Base-by-base conservation (phyloP, 1,140 invertebrate species). In the Aphelenchoides fujianensis region DNA sequence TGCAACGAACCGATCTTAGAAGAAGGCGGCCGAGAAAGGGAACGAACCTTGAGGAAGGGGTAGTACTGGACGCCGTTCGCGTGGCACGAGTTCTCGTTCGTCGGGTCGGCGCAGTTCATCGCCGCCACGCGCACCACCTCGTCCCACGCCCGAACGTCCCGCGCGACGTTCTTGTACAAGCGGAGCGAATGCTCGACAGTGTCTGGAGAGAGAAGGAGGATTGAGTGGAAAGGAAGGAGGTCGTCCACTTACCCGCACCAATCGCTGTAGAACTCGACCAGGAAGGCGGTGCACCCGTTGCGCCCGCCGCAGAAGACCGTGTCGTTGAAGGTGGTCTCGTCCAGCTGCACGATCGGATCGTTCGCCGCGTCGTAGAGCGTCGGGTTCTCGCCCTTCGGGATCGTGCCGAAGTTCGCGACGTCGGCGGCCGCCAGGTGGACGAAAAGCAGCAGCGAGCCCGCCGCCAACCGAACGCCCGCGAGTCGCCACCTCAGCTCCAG, bases 191-290 rank as follows among this genome's bases (percentile, higher is more conserved):
- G 79, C 76, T 30, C 52, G 27, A 48, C 12, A 53, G 52, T 53
- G 52, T 53, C 27, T 27, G 2, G 27, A 53, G 2, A 23, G 52
- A 19, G 52, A 53, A 19, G 52, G 12, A 12, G n/a, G 12, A 12
- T 48, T 48, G 41, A 12, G 12, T 12, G 41, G 41, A 48, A 48
- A 48, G n/a, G 12, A 48, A 48, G 12, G 41, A 12, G 41, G 12
- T 12, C n/a, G 12, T 48, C 12, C 12, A 48, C n/a, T n/a, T n/a
- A n/a, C n/a, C 82, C 82, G 59, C 82, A 83, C 81, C 83, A 83
- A 59, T 83, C 82, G 28, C 80, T 81, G 70, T 83, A 83, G 68
- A 80, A 75, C 79, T 81, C 81, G 41, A 81, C 81, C 3, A 81
- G 54, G 69, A 64, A 81, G n/a, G 73, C 72, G n/a, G 82, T 63